Conservation (phyloP, 2,113 vertebrate genomes). For the Turnix velox region DNA sequence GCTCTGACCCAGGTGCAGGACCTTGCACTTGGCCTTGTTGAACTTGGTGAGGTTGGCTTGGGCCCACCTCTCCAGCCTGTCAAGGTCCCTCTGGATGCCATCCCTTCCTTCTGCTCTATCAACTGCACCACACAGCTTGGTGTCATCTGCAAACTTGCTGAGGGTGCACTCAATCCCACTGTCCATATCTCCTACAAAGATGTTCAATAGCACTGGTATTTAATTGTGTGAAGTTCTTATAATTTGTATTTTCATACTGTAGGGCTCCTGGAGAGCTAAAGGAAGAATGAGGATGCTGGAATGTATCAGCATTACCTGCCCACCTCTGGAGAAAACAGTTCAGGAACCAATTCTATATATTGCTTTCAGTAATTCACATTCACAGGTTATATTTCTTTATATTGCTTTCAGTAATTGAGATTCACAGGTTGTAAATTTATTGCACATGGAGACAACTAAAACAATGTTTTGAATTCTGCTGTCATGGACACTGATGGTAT, state of each 20-base stretch:
- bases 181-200: no score
- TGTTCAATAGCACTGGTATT: no score
- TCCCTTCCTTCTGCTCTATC: no score
- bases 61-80: no score
- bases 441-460: background rate
- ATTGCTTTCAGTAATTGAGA: background rate
- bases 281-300: background rate
- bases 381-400: background rate
- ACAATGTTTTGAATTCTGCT: background rate
- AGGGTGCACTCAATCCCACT: no score
- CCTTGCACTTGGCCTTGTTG: no score
- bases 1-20: no score
- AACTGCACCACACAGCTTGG: no score
- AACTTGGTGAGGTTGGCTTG: no score
- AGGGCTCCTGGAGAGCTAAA: background rate
- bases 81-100: no score
- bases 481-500: background rate
- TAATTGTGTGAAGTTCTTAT: background rate
- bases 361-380: background rate
- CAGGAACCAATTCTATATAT: background rate
- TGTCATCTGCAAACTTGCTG: no score
- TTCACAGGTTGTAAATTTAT: background rate
- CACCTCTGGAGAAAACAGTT: background rate
- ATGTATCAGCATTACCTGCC: background rate
- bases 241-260: background rate